Evolutionary conservation across 2,888 invertebrate genomes (phyloP).

Genomic region (Perizoma flavofasciatum): DNA sequence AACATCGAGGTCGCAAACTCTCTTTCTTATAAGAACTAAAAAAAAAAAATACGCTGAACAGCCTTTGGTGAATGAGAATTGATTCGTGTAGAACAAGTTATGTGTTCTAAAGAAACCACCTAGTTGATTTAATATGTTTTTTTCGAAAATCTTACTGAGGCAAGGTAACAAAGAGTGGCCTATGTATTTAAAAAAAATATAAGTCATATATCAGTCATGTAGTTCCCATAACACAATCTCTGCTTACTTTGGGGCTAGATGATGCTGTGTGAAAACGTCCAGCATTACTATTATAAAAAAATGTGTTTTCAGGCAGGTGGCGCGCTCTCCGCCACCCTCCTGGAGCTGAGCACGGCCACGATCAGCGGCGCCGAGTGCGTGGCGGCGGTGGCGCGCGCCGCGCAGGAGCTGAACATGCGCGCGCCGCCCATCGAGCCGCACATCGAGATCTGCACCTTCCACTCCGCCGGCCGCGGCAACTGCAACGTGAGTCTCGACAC

Average conservation of each 20-base stretch:
- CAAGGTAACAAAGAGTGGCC: conserved; percentile 2
- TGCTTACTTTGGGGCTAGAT: too few relatives aligned
- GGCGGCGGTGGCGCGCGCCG: conserved; percentile 31
- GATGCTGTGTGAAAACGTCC: too few relatives aligned
- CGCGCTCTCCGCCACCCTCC: conserved; percentile 47
- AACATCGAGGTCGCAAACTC: conserved; percentile 95
- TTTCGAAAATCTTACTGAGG: conserved; percentile 14
- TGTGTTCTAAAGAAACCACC: too few relatives aligned
- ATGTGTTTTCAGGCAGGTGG: conserved; percentile 45
- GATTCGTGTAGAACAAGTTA: neutral
- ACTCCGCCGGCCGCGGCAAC: conserved; percentile 49
- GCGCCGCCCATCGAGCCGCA: conserved; percentile 55
- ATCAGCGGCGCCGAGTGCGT: conserved; percentile 45
- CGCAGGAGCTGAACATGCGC: conserved; percentile 41
- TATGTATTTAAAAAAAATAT: too few relatives aligned
- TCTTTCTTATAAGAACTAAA: conserved; percentile 89
- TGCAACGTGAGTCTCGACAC: conserved; percentile 55
- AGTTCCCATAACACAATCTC: too few relatives aligned
- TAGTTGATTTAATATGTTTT: conserved; percentile 2
- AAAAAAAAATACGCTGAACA: conserved; percentile 89
- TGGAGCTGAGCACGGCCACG: conserved; percentile 41
- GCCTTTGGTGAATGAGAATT: conserved; percentile 5
- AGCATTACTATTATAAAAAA: too few relatives aligned
- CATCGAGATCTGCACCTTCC: conserved; percentile 61
- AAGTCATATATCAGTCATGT: too few relatives aligned